Evolutionary conservation across 2,113 vertebrate species (phyloP).

Genomic region (Lethenteron camtschaticum): DNA sequence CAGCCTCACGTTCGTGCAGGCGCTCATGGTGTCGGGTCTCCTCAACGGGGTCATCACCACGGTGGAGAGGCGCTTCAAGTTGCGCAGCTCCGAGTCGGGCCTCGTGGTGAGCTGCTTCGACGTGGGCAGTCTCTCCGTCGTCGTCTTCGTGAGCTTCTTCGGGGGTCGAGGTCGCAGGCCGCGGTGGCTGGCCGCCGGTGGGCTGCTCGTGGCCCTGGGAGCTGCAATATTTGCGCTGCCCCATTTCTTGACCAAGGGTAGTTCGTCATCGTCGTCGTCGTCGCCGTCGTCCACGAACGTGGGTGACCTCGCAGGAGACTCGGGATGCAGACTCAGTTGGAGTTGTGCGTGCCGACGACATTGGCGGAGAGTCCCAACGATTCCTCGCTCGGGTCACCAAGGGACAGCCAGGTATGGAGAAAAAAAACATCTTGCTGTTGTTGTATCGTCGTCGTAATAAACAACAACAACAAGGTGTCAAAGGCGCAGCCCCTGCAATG

Average conservation of each 20-base stretch:
- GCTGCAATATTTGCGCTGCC: slow-evolving; percentile 66
- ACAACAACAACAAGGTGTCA: too few species aligned
- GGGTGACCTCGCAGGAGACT: too few species aligned
- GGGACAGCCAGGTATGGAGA: too few species aligned
- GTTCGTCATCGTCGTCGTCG: too few species aligned
- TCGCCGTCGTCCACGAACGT: too few species aligned
- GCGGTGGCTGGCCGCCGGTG: slow-evolving; percentile 69
- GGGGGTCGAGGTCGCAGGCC: slow-evolving; percentile 72
- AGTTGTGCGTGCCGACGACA: too few species aligned
- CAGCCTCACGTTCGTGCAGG: slow-evolving; percentile 13
- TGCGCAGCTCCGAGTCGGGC: slow-evolving; percentile 67
- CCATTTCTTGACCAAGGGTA: slow-evolving; percentile 31
- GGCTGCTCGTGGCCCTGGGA: slow-evolving; percentile 56
- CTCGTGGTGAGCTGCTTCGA: slow-evolving; percentile 81
- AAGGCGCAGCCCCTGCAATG: too few species aligned
- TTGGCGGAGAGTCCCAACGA: too few species aligned
- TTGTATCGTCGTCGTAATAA: too few species aligned
- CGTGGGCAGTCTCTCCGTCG: slow-evolving; percentile 58
- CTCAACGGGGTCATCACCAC: slow-evolving; percentile 79
- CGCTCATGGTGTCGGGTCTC: slow-evolving; percentile 73
- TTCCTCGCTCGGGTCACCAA: too few species aligned
- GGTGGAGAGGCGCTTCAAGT: slow-evolving; percentile 64
- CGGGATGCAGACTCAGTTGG: too few species aligned
- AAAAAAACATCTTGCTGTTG: too few species aligned
- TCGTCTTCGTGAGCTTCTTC: slow-evolving; percentile 75